A percentile compares a stretch with the other conserved stretches of the same genome.
Conservation (phyloP, 2,888 invertebrate species). For the Phoronis australis region DNA sequence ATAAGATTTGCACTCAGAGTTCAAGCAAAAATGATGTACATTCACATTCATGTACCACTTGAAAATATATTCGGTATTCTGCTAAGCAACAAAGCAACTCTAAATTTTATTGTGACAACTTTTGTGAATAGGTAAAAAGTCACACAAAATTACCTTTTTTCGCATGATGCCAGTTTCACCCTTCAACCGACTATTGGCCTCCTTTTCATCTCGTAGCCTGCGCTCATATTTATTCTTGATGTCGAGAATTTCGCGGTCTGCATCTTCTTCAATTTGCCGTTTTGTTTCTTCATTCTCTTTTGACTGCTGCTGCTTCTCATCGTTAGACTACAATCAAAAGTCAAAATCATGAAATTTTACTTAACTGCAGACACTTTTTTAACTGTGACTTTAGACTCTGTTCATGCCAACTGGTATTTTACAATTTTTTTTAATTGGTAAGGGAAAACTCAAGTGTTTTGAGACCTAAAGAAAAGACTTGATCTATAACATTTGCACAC, state of each 20-base stretch:
- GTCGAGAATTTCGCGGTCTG: constrained; percentile 76
- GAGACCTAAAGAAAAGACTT: too few relatives aligned
- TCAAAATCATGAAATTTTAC: too few relatives aligned
- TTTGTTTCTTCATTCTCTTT: constrained; percentile 72
- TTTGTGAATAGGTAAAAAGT: not conserved
- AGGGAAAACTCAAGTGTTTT: too few relatives aligned
- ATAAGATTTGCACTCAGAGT: too few relatives aligned
- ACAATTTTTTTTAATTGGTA: too few relatives aligned
- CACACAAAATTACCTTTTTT: constrained; percentile 57
- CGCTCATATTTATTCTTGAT: constrained; percentile 68
- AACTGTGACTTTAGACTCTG: too few relatives aligned
- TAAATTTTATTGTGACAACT: not conserved
- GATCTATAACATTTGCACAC: too few relatives aligned
- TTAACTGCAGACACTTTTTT: too few relatives aligned
- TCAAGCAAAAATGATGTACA: too few relatives aligned
- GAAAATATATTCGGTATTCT: not conserved
- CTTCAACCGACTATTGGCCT: constrained; percentile 70
- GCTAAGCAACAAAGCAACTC: not conserved
- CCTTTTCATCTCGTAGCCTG: constrained; percentile 68
- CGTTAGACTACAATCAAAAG: constrained; percentile 57
- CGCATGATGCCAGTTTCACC: constrained; percentile 81
- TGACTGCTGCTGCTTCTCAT: constrained; percentile 63
- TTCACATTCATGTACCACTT: not conserved
- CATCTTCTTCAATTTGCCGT: constrained; percentile 76
- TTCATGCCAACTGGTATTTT: too few relatives aligned